Conservation (phyloP, 1,140 invertebrate species). For the Babylonia areolata region DNA sequence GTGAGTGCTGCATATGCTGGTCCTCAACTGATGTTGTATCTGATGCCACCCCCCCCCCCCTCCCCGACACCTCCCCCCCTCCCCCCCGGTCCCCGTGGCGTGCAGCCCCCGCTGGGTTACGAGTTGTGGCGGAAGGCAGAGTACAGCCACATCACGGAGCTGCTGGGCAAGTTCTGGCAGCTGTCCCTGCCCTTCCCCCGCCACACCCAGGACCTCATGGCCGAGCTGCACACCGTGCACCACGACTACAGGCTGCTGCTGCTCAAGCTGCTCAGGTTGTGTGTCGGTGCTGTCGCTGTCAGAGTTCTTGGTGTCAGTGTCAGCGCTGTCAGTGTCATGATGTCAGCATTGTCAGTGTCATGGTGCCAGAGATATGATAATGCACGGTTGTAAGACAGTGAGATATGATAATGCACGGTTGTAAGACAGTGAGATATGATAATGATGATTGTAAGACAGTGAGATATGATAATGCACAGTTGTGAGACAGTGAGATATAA, state of each 20-base stretch:
- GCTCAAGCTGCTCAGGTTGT: conserved; percentile 61
- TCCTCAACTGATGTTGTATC: too few species aligned
- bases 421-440: too few species aligned
- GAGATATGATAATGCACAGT: too few species aligned
- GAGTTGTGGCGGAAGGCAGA: conserved; percentile 67
- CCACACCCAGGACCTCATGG: conserved; percentile 44
- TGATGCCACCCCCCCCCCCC: too few species aligned
- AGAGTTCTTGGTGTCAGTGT: not conserved
- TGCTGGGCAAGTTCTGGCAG: conserved; percentile 70
- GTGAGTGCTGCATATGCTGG: too few species aligned
- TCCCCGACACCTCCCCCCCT: too few species aligned
- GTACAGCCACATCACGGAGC: conserved; percentile 60
- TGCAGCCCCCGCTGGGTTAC: conserved; percentile 63
- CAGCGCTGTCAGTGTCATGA: not conserved
- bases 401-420: too few species aligned
- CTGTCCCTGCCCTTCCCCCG: conserved; percentile 58
- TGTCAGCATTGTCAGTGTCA: not conserved
- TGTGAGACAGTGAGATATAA: too few species aligned
- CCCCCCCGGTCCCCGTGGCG: not conserved
- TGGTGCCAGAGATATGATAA: too few species aligned
- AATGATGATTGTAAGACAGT: too few species aligned
- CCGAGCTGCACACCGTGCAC: conserved; percentile 52
- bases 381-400: too few species aligned
- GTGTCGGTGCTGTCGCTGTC: not conserved
- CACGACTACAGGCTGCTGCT: conserved; percentile 63